Evolutionary conservation across 2,113 vertebrate species (phyloP).

Genomic region (Gymnobelideus leadbeateri): DNA sequence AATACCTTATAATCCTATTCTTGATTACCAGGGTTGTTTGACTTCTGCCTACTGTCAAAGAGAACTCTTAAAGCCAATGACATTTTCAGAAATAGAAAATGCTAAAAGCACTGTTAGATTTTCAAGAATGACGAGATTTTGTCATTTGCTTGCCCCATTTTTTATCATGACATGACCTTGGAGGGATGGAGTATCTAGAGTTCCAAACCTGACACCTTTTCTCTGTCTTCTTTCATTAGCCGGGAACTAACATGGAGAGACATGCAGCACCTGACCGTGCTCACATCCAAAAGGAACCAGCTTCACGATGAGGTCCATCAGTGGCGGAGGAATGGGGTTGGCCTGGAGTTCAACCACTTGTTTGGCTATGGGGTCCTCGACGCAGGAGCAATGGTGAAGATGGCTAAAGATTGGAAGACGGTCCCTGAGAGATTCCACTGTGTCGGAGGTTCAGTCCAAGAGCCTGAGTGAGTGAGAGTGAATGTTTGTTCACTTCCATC

Average conservation of each 20-base stretch:
- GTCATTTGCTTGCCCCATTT: neutral
- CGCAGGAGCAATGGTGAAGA: conserved; percentile 97
- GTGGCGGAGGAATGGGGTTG: conserved; percentile 96
- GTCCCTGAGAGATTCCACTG: conserved; percentile 99
- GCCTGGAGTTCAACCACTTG: conserved; percentile 98
- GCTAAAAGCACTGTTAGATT: neutral
- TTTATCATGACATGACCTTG: conserved; percentile 3
- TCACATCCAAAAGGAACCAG: conserved; percentile 98
- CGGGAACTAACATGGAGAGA: conserved; percentile 96
- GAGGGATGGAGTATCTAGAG: neutral
- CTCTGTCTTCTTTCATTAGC: conserved; percentile 79
- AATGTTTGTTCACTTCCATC: neutral
- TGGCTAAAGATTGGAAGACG: conserved; percentile 97
- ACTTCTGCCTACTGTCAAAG: neutral
- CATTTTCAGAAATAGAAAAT: neutral
- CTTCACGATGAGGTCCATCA: conserved; percentile 98
- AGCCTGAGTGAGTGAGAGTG: conserved; percentile 90
- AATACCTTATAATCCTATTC: neutral
- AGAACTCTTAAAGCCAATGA: neutral
- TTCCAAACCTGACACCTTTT: neutral
- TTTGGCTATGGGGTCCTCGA: conserved; percentile 98
- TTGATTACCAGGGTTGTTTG: neutral
- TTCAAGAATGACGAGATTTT: neutral
- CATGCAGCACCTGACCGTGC: conserved; percentile 97
- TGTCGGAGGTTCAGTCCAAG: conserved; percentile 94